Base-by-base conservation (phyloP, 2,888 invertebrate species). In the Drosophila mettleri region DNA sequence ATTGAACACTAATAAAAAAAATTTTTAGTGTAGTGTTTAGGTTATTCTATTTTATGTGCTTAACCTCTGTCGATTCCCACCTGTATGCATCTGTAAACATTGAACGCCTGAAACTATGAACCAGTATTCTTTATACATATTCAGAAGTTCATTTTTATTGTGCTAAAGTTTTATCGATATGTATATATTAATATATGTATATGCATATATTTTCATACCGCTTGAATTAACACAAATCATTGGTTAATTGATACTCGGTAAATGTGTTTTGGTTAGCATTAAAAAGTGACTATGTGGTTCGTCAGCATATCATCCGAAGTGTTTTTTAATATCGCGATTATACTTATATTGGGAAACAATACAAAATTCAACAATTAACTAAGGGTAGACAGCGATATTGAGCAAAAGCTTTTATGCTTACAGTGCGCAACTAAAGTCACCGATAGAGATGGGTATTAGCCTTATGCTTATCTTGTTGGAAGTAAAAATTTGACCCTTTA, bases 161-260 rank as follows among this genome's bases (percentile, higher is more conserved):
- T 22, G 9, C n/a, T 20, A 9, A 20, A 22, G 33, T 22, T 22
- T 33, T 49, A 22, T 49, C 34, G 33, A 49, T 49, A 33, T 20
- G 22, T 34, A 14, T 12, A 14, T 36, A 31, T 16, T 14, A 20
- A 29, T 16, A 2, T 31, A 51, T 16, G n/a, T 12, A 14, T 36
- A 31, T 16, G 18, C 20, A 29, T 16, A 2, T 31, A 51, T 16
- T 27, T 46, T 22, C 53, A 31, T 27, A 29, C 24, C n/a, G n/a
- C n/a, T 27, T 36, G 49, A 53, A 64, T 64, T 54, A 53, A 53
- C 41, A 27, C 43, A 49, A 20, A 49, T 43, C 41, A 29, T 52
- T 38, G 27, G 48, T 38, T 57, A 46, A 55, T 63, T 63, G 52
- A n/a, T 14, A 27, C 12, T 43, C n/a, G 8, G 29, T 31, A 9